Base-by-base conservation (phyloP, 2,888 invertebrate genomes). In the Tinea trinotella region DNA sequence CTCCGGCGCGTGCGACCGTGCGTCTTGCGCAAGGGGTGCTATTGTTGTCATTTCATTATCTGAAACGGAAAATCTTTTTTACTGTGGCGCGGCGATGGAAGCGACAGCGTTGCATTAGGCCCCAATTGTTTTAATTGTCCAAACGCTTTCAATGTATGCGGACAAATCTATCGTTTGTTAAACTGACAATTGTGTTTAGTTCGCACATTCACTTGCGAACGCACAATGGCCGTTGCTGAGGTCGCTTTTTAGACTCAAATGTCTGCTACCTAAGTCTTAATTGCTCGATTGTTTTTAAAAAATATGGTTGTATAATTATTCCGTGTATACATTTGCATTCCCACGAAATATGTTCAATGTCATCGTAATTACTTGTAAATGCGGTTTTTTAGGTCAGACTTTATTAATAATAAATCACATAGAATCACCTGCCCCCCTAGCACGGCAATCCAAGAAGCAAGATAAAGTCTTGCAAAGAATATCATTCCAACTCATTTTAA, bases 51-150 rank as follows among this genome's bases (percentile, higher is more conserved):
- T 81, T 80, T 76, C 72, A 83, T 81, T 85, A 83, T 84, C 85
- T 84, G 77, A 82, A 77, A 83, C 81, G 83, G 84, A 82, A 84
- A 84, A 85, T 85, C 85, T 84, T 83, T 83, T 79, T 84, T 76
- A 19, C 30, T 36, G 20, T 12, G 12, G n/a, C 53, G 40, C 36
- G 6, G n/a, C 52, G 30, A 2, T 24, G 12, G 50, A 36, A 65
- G 61, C 71, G 68, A 67, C 67, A 69, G 71, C 74, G 69, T 67
- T 74, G 75, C 70, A 62, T 75, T 77, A 75, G 74, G 76, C 70
- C 74, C 74, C 71, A 78, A 85, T 85, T 84, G 82, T 84, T 78
- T 50, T 81, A 82, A 81, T 81, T 82, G 74, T 76, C 74, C 73
- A 63, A 67, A 70, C 64, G 65, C 67, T 74, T 64, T 68, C 67